Evolutionary conservation across 2,113 vertebrate genomes (phyloP), one percentile per base, ranked within the genome.

Genomic region (Ctenomys sociabilis): DNA sequence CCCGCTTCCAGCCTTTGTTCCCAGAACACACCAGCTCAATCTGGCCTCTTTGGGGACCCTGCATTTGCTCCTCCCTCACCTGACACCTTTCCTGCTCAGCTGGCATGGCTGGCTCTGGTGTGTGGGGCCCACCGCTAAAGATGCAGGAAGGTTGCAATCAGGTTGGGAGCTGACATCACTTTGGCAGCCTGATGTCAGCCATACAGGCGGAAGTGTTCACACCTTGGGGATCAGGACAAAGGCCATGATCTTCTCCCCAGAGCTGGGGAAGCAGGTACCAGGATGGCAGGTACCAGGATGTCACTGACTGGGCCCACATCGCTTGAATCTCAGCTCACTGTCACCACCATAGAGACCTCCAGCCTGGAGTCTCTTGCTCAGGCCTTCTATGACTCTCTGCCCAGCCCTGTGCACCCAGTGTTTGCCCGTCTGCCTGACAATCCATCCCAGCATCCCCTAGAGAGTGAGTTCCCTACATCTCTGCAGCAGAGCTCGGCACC

Each of bases 341-440:
- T 26, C 61, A 43, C 49, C 59, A 26, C 49, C 85, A 30, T 59
- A 2, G 88, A 35, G 83, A 30, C 52, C 52, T 59, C 84, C 88
- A 1, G 11, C 14, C 32, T 16, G 49, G 59, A 82, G 66, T 30
- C 66, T 7, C 59, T 16, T 43, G 5, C 1, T 3, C 37, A 6
- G 0, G 0, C 3, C 16, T 68, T 24, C 43, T 73, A 77, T 30
- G 13, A 61, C 21, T 11, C 87, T 63, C 88, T 35, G 32, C 61
- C 52, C 13, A 1, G 45, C 68, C 87, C 78, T n/a, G 54, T 61
- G 26, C 0, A 3, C n/a, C 35, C 54, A 11, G 22, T 5, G 1
- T 63, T 10, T 87, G 80, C 10, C 63, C 35, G 11, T n/a, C 43
- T 45, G 9, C 52, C 83, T 32, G 32, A 16, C 3, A 0, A 0